Base-by-base conservation (phyloP, 2,888 invertebrate genomes). In the Leptinotarsa peninsularis region DNA sequence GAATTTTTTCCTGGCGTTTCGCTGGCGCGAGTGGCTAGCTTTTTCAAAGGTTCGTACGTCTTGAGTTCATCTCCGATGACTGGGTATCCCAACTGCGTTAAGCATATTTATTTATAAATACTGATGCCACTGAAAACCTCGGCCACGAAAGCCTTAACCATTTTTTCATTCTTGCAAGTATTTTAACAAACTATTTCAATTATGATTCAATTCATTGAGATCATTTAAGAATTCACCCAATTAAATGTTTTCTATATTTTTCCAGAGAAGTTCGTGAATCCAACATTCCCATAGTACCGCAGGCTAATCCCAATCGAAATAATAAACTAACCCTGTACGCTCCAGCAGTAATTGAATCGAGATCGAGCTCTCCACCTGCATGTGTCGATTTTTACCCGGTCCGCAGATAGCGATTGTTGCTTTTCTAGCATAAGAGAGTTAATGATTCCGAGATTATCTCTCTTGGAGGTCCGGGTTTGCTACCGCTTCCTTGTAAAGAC, bases 401-500 rank as follows among this genome's bases (percentile, higher is more conserved):
- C 50, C 60, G 67, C 70, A 60, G 72, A 72, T 72, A 72, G 75
- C 76, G 72, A 72, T 78, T 75, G 76, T 76, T 72, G 78, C 71
- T 78, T 73, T 73, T 71, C 75, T 79, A 77, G 74, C 70, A 73
- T 76, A 77, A 74, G 63, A 79, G 78, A 78, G 77, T 80, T 80
- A 80, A 80, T 80, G 80, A 80, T 79, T 78, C 76, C 71, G 76
- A 80, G 81, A 81, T 81, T 77, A 81, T 81, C 81, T 79, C 72
- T 68, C 79, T 79, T 79, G 81, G 81, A 80, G 81, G 81, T 81
- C 81, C 76, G 56, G 74, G 69, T 70, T 70, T 73, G 80, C 80
- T 79, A 79, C 80, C 81, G 81, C 79, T 81, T 81, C 81, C 81
- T 81, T 81, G 78, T 81, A 81, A 76, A 81, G 81, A 79, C 73